A percentile compares a stretch with the other conserved stretches of the same genome.
These are phyloP conservation scores for Diogma glabrata DNA, from an alignment of 2,888 invertebrate species.

Conservation along the genomic window DNA sequence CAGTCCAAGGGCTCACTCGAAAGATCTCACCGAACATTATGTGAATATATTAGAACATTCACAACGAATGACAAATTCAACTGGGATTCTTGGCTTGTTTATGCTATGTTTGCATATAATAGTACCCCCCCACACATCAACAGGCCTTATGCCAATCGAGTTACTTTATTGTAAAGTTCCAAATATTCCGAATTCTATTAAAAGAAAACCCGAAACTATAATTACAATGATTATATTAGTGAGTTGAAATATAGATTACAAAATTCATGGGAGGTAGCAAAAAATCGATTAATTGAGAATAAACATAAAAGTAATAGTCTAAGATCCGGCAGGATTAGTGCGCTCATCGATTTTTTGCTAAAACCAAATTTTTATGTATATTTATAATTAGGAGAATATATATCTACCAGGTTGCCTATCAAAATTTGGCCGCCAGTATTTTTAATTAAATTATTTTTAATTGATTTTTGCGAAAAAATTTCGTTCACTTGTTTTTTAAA, in stretches of 20 bases:
- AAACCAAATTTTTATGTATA: too few relatives aligned
- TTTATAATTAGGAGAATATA: too few relatives aligned
- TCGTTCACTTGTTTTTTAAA: too few relatives aligned
- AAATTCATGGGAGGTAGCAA: neutral
- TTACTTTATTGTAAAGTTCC: conserved; percentile 22
- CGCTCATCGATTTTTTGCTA: too few relatives aligned
- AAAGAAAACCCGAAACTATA: conserved; percentile 7
- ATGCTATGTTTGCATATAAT: conserved; percentile 24
- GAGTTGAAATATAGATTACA: neutral
- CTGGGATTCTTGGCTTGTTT: conserved; percentile 26
- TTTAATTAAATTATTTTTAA: too few relatives aligned
- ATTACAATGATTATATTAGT: neutral
- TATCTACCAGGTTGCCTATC: too few relatives aligned
- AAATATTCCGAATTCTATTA: conserved; percentile 19
- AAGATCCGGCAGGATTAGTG: too few relatives aligned
- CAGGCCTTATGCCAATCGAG: conserved; percentile 24
- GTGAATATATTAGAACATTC: conserved; percentile 24
- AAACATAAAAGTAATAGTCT: neutral
- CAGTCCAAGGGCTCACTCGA: conserved; percentile 25
- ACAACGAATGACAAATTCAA: conserved; percentile 22
- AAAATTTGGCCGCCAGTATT: too few relatives aligned
- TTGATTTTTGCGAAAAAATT: too few relatives aligned
- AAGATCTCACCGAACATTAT: conserved; percentile 24
- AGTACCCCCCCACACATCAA: conserved; percentile 21
- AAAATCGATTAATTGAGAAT: neutral